Evolutionary conservation across 1,140 invertebrate species (phyloP), one percentile per base, ranked within the genome.

Genomic region (Lethrus apterus): DNA sequence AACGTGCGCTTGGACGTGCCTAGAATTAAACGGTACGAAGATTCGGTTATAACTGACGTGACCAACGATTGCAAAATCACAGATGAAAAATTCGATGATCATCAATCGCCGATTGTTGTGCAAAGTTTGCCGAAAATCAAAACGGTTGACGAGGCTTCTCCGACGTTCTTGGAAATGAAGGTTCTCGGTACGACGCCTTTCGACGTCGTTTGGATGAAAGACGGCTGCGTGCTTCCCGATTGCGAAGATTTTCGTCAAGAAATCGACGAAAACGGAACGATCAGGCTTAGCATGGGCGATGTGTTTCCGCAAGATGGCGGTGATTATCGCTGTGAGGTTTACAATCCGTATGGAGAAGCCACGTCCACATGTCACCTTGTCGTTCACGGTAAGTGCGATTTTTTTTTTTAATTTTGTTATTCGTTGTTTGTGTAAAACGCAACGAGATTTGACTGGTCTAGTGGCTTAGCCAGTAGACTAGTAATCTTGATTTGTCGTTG

Each of bases 141-240:
- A 29, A 31, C 40, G 2, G 26, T 31, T 2, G 13, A 33, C 0
- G 52, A 57, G 46, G 57, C 60, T 10, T 29, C 30, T 15, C 30
- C 45, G 13, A 38, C 56, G n/a, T 41, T 21, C 10, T 44, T 66
- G 34, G 30, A 46, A 24, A 5, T 57, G 5, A 50, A 50, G 17
- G 48, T 55, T 13, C 50, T 15, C 9, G 80, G 79, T 21, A 69
- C 69, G 55, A 70, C 74, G 43, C 81, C 83, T 7, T 76, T 83
- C 40, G 74, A 74, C 15, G 75, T 87, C 8, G 59, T 74, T 19
- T 91, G 87, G 87, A 71, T 78, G 20, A 80, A 80, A 55, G 78
- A 86, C 55, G 78, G 76, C 15, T 73, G 77, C 50, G 71, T 79
- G 31, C 63, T 91, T 15, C 70, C 72, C n/a, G 74, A 86, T 56